Evolutionary conservation across 1,140 invertebrate species (phyloP).

Genomic region (Papilio polyxenes): DNA sequence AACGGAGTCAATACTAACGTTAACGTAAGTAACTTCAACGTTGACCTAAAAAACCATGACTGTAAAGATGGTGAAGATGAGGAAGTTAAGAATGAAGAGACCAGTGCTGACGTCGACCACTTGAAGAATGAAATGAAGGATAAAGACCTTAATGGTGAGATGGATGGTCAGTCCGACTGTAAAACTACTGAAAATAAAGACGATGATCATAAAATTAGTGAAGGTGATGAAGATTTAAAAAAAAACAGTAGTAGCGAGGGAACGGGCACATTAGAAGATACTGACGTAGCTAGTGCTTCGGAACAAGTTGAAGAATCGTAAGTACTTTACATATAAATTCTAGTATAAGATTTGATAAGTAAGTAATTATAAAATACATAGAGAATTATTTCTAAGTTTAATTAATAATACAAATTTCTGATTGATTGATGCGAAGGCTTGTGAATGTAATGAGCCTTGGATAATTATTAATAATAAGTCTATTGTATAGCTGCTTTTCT

Average conservation of each 20-base stretch:
- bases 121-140: background rate
- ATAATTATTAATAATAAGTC: background rate
- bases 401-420: background rate
- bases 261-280: background rate
- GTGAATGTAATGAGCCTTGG: background rate
- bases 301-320: background rate
- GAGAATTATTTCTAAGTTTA: background rate
- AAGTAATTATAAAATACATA: background rate
- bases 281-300: background rate
- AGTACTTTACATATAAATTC: background rate
- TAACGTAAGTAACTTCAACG: background rate
- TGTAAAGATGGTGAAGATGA: background rate
- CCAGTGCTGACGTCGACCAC: background rate
- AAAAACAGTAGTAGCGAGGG: background rate
- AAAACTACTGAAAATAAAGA: background rate
- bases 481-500: slow-evolving; percentile 13
- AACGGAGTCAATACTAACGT: background rate
- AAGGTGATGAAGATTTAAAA: background rate
- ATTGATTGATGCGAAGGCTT: background rate
- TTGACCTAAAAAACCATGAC: background rate
- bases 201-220: background rate
- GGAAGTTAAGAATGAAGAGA: slow-evolving; percentile 20
- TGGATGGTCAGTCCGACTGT: background rate
- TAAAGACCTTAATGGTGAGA: slow-evolving; percentile 35
- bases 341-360: background rate